phyloP scores from a whole-genome alignment of 1,140 invertebrate species.

The Nephila pilipes region DNA sequence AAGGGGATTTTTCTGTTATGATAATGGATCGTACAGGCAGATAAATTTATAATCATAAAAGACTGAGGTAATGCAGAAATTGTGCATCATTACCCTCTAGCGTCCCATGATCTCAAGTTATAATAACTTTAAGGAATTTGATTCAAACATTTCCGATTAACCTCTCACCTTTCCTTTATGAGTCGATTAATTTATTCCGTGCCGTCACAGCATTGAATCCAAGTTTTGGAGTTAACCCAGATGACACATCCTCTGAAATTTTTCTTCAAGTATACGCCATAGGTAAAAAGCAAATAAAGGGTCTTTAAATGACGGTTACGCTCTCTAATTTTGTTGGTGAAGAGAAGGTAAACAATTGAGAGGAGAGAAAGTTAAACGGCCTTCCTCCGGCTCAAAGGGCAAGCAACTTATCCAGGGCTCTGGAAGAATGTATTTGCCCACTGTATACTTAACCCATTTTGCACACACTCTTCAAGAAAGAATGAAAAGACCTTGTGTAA shows the following conservation, averaged over 20 bases:
- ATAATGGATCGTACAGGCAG: not conserved
- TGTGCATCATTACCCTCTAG: not conserved
- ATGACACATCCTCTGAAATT: slow-evolving; percentile 6
- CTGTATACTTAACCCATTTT: slow-evolving; percentile 64
- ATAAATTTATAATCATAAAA: slow-evolving; percentile 1
- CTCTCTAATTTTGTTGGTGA: slow-evolving; percentile 31
- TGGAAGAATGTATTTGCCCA: slow-evolving; percentile 38
- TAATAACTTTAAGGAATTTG: not conserved
- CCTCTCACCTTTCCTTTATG: slow-evolving; percentile 31
- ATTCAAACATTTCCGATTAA: slow-evolving; percentile 29
- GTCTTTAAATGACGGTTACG: slow-evolving; percentile 40
- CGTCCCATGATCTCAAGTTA: not conserved
- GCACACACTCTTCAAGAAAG: not conserved
- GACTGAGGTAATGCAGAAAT: not conserved
- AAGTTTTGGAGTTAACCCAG: not conserved
- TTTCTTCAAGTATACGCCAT: not conserved
- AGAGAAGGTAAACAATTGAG: slow-evolving; percentile 27
- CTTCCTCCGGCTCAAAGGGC: slow-evolving; percentile 44
- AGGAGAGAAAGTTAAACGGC: slow-evolving; percentile 56
- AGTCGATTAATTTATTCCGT: slow-evolving; percentile 39
- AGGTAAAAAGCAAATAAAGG: slow-evolving; percentile 28
- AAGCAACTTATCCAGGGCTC: slow-evolving; percentile 27
- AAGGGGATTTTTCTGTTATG: not conserved
- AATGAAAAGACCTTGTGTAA: slow-evolving; percentile 58
- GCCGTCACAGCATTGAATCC: no score